Evolutionary conservation across 1,140 invertebrate genomes (phyloP), one percentile per base, ranked within the genome.

Genomic region (Euschistus heros): DNA sequence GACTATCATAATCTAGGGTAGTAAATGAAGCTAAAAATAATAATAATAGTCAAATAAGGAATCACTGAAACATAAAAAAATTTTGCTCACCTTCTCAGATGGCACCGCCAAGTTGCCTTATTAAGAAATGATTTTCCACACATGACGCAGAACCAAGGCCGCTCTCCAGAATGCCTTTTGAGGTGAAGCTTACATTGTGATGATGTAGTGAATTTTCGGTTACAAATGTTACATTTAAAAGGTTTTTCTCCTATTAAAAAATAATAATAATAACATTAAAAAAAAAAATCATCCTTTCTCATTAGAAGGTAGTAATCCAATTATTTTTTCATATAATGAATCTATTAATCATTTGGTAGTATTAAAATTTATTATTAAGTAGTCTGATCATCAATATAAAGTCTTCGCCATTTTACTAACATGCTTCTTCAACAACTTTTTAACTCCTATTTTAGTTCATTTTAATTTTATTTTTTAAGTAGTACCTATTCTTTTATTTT

Each of bases 81-180:
- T 13, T 20, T 4, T 18, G 42, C 7, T 57, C 24, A 57, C 54
- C 54, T 57, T n/a, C 84, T 76, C 8, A 80, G 77, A 68, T 86
- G 84, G 69, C 78, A 80, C 68, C 82, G 82, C 80, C 80, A 84
- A 2, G 81, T 80, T 54, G 82, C 81, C 72, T 82, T 82, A 76
- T 89, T 77, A 70, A 85, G 71, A 78, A 88, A 84, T n/a, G 76
- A 77, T 73, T 81, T 82, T 42, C 72, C 69, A 69, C 83, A 85
- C 68, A 77, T 79, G 68, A 81, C 78, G 70, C 83, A 85, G 68
- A 78, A 78, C 79, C 79, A 84, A 0, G 82, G 82, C 44, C 80
- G 74, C 68, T 84, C 82, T 3, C 82, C 83, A 0, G 81, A 83
- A 70, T 86, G 84, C 37, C 81, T 73, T 75, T 84, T 82, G 3